These are phyloP conservation scores for Grus americana DNA, from an alignment of 2,113 vertebrate species.

Conservation along the genomic window DNA sequence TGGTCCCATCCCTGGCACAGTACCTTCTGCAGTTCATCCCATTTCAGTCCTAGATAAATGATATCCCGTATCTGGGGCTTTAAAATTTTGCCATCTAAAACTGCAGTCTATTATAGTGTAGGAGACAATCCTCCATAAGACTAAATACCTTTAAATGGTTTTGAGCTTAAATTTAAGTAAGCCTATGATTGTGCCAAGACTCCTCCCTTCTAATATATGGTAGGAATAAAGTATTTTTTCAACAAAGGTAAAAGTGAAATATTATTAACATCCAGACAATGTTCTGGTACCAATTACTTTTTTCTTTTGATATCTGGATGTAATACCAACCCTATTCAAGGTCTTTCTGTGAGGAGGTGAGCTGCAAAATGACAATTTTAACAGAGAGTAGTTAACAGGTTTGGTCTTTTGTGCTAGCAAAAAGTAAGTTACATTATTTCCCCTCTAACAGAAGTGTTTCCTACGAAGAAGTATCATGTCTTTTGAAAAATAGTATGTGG, in stretches of 20 bases:
- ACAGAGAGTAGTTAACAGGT: not conserved
- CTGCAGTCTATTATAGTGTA: not conserved
- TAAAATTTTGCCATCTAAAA: not conserved
- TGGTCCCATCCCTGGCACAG: fast-evolving
- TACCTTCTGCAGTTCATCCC: not conserved
- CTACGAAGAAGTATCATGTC: not conserved
- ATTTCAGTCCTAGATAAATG: not conserved
- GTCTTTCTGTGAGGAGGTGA: not conserved
- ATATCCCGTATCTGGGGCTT: not conserved
- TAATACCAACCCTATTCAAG: not conserved
- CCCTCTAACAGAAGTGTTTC: not conserved
- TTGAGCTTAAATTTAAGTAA: not conserved
- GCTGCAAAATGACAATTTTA: conserved; percentile 13
- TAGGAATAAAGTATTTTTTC: not conserved
- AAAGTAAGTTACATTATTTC: not conserved
- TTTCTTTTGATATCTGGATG: not conserved
- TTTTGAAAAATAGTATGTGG: not conserved
- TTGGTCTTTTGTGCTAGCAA: not conserved
- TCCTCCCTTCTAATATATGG: not conserved
- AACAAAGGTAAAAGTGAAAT: not conserved
- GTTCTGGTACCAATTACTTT: not conserved
- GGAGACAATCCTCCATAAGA: not conserved
- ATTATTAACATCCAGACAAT: not conserved
- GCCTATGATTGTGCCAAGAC: not conserved
- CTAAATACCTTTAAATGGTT: not conserved